These are phyloP conservation scores for Hedya salicella DNA, from an alignment of 2,888 invertebrate genomes.

Conservation along the genomic window DNA sequence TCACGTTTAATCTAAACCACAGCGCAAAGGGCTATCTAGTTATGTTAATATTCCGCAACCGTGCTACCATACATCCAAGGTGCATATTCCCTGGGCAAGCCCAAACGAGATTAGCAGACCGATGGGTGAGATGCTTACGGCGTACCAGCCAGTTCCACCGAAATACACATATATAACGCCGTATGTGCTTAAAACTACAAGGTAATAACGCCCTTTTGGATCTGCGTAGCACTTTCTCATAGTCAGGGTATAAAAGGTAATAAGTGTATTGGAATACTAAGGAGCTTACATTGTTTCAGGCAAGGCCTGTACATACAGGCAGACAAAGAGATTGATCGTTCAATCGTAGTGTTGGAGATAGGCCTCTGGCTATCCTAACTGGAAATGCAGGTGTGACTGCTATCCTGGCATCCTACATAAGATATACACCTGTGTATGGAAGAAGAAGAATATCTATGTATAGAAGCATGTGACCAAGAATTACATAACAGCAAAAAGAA, in stretches of 20 bases:
- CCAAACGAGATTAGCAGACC: constrained; percentile 5
- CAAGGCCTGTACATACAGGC: neutral
- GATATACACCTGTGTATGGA: too few relatives aligned
- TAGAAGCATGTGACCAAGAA: neutral
- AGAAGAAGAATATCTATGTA: too few relatives aligned
- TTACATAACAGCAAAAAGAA: neutral
- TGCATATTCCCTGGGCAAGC: neutral
- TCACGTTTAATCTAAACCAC: constrained; percentile 24
- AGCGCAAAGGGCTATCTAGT: constrained; percentile 24
- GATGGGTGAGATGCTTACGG: constrained; percentile 11
- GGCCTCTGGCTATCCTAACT: constrained; percentile 5
- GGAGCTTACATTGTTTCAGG: neutral
- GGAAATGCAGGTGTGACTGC: neutral
- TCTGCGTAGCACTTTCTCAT: neutral
- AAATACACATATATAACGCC: neutral
- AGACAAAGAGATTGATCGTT: constrained; percentile 3
- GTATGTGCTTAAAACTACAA: neutral
- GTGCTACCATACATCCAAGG: neutral
- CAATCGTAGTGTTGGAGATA: neutral
- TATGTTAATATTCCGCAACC: constrained; percentile 14
- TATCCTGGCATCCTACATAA: neutral
- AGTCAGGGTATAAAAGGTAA: neutral
- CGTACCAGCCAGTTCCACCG: constrained; percentile 3
- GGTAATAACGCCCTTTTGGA: neutral
- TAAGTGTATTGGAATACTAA: neutral